Evolutionary conservation across 2,888 invertebrate species (phyloP).

Genomic region (Drepanosiphum platanoidis): DNA sequence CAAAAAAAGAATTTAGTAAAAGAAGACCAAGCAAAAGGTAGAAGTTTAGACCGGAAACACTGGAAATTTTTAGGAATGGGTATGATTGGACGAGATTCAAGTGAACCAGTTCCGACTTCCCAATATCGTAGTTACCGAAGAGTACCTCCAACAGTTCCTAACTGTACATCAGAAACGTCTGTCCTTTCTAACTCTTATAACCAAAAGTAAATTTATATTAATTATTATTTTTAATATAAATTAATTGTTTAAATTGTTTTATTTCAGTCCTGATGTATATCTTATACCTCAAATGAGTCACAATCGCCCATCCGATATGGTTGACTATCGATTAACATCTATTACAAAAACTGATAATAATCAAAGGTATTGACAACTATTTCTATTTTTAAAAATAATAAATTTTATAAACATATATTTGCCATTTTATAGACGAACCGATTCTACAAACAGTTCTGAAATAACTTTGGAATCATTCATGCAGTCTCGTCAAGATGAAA

Average conservation of each 20-base stretch:
- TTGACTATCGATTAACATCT: conserved; percentile 66
- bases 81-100: conserved; percentile 69
- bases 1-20: conserved; percentile 68
- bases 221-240: not conserved
- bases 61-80: conserved; percentile 71
- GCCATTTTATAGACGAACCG: conserved; percentile 44
- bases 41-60: conserved; percentile 76
- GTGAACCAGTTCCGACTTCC: conserved; percentile 80
- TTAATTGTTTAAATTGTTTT: not conserved
- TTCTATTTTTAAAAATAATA: conserved; percentile 16
- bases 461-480: conserved; percentile 83
- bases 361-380: conserved; percentile 49
- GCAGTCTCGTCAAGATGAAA: conserved; percentile 79
- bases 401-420: not conserved
- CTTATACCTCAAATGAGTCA: conserved; percentile 56
- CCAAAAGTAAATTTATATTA: conserved; percentile 46
- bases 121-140: conserved; percentile 81
- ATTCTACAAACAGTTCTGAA: conserved; percentile 72
- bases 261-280: conserved; percentile 47
- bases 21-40: conserved; percentile 63
- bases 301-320: conserved; percentile 70
- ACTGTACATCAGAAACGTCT: conserved; percentile 39
- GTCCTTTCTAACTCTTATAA: conserved; percentile 26
- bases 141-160: conserved; percentile 68
- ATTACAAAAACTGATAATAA: conserved; percentile 63